Percentiles rank a stretch among this genome's conserved stretches.
These are phyloP conservation scores for Agrochola litura DNA, from an alignment of 2,888 invertebrate genomes.

Conservation along the genomic window DNA sequence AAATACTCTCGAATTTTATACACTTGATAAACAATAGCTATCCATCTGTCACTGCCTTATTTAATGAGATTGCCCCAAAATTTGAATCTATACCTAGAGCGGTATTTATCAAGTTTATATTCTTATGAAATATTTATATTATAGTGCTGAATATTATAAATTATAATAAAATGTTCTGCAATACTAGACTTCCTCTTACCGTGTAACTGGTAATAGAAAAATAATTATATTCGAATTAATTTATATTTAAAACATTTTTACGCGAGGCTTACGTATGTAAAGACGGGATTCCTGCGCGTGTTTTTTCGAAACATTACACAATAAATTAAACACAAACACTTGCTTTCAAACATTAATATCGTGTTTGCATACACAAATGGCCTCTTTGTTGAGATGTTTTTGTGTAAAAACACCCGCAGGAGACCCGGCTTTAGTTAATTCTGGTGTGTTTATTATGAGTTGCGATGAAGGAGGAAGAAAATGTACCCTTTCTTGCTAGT, in stretches of 20 bases:
- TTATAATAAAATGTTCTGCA: conserved; percentile 45
- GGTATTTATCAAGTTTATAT: conserved; percentile 48
- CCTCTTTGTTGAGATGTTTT: no score
- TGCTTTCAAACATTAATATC: no score
- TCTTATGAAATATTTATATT: conserved; percentile 40
- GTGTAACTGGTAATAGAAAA: conserved; percentile 38
- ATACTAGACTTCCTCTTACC: conserved; percentile 43
- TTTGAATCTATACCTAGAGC: conserved; percentile 37
- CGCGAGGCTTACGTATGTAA: conserved; percentile 28
- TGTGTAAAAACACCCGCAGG: no score
- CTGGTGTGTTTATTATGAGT: conserved; percentile 10
- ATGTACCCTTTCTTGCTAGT: neutral
- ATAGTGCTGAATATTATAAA: conserved; percentile 34
- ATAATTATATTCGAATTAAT: conserved; percentile 7
- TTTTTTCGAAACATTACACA: no score
- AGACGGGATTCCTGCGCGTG: no score
- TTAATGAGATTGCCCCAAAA: conserved; percentile 63
- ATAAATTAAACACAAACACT: no score
- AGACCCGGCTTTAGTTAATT: neutral
- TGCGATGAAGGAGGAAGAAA: conserved; percentile 16
- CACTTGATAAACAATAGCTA: conserved; percentile 67
- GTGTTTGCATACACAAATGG: no score
- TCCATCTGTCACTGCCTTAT: conserved; percentile 75
- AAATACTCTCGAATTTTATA: conserved; percentile 76
- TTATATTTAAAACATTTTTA: conserved; percentile 44